Evolutionary conservation across 2,797 vertebrate species (phyloP).

Genomic region (Mormyrus hasselquistii): DNA sequence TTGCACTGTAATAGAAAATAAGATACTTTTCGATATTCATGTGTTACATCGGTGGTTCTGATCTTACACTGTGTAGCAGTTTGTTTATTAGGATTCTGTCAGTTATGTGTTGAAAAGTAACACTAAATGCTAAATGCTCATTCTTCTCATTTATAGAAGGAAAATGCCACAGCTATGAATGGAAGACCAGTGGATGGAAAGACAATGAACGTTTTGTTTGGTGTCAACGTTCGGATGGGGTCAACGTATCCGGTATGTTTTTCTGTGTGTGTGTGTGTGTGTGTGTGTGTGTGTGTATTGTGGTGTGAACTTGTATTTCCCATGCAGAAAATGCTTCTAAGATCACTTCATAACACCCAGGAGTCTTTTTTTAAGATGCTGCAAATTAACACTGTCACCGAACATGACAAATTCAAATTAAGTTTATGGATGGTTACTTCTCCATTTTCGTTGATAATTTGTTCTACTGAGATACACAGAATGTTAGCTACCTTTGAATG

Average conservation of each 20-base stretch:
- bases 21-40: neutral
- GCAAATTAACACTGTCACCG: neutral
- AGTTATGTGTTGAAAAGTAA: neutral
- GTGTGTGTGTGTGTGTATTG: neutral
- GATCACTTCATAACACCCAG: neutral
- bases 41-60: neutral
- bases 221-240: conserved; percentile 92
- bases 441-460: conserved; percentile 44
- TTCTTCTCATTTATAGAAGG: conserved; percentile 68
- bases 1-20: neutral
- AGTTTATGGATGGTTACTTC: neutral
- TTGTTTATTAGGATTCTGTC: neutral
- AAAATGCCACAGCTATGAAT: conserved; percentile 84
- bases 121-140: neutral
- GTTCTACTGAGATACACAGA: conserved; percentile 28
- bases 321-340: neutral
- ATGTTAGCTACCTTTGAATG: neutral
- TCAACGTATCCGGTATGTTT: conserved; percentile 86
- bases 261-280: neutral
- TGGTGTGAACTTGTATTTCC: neutral
- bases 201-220: conserved; percentile 84
- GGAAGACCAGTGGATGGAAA: conserved; percentile 82
- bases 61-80: neutral
- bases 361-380: neutral
- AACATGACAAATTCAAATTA: conserved; percentile 2